Conservation (phyloP, 2,113 vertebrate species). For the Myotis yumanensis region DNA sequence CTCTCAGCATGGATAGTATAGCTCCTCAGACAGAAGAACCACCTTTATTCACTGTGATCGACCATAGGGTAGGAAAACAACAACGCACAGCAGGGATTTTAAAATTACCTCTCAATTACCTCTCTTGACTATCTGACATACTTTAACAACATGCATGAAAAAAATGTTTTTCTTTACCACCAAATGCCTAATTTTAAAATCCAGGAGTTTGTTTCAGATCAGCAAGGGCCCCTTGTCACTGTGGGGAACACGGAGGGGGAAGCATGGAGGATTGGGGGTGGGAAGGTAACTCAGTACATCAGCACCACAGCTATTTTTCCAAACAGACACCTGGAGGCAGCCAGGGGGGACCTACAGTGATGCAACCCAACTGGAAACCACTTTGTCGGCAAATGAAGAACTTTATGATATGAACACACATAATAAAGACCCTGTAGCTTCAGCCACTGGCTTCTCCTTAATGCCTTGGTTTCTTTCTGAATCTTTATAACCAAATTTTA, state of each 20-base stretch:
- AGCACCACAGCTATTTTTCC: neutral
- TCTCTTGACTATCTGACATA: neutral
- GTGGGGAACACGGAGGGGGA: neutral
- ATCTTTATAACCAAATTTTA: neutral
- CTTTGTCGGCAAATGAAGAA: constrained; percentile 7
- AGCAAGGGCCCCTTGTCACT: neutral
- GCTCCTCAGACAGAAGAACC: neutral
- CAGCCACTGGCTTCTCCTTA: neutral
- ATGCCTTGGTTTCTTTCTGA: neutral
- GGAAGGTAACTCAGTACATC: rapidly evolving
- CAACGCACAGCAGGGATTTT: neutral
- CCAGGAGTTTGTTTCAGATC: neutral
- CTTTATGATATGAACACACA: neutral
- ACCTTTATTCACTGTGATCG: neutral
- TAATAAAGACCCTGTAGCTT: neutral
- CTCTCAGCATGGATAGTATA: neutral
- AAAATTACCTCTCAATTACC: neutral
- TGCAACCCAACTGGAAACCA: neutral
- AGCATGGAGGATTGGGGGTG: neutral
- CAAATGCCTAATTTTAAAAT: neutral
- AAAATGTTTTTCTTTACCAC: neutral
- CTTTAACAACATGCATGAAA: neutral
- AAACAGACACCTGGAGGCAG: neutral
- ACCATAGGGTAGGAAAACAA: neutral
- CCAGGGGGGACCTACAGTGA: neutral